Base-by-base conservation (phyloP, 2,797 vertebrate genomes). In the Phataginus tricuspis region DNA sequence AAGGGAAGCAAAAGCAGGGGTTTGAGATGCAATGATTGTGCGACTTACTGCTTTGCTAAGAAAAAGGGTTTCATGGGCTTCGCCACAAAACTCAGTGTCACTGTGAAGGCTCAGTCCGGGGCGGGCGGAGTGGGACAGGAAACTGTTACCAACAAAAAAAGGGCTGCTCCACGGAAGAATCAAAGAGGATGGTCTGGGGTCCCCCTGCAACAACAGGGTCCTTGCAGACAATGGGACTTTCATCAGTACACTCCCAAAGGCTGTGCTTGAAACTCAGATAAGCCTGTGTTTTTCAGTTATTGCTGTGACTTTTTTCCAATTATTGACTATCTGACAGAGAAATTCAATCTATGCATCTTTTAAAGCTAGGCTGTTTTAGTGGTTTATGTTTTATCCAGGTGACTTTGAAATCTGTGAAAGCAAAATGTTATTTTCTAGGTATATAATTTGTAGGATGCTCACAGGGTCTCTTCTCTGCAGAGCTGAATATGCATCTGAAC, bases 151-250 rank as follows among this genome's bases (percentile, higher is more conserved):
- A n/a, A 93, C 89, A 86, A 80, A 55, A 75, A 84, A 86, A 53
- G n/a, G 89, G 83, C 80, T 55, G 72, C 72, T 78, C 66, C 66
- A 59, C 55, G 88, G 86, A 25, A 72, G 69, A 69, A 92, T 72
- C 55, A 51, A 74, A 92, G 75, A 94, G n/a, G 42, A 45, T 4
- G 21, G 63, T 12, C 78, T 23, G 57, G 45, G 45, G 71, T 80
- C 25, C 77, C 83, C 77, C 31, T 7, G 2, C 51, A 74, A 88
- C 61, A 75, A 42, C 34, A n/a, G n/a, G 51, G 42, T 53, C 69
- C 61, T 42, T 53, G 59, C 39, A 79, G 85, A 96, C 96, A 94
- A 94, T 23, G 51, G 77, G 84, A 78, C 94, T 91, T 92, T 85
- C 92, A 93, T 97, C 64, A 45, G 69, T 27, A 72, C 14, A 49